Conservation (phyloP, 2,888 invertebrate species). For the Cenopis cana region DNA sequence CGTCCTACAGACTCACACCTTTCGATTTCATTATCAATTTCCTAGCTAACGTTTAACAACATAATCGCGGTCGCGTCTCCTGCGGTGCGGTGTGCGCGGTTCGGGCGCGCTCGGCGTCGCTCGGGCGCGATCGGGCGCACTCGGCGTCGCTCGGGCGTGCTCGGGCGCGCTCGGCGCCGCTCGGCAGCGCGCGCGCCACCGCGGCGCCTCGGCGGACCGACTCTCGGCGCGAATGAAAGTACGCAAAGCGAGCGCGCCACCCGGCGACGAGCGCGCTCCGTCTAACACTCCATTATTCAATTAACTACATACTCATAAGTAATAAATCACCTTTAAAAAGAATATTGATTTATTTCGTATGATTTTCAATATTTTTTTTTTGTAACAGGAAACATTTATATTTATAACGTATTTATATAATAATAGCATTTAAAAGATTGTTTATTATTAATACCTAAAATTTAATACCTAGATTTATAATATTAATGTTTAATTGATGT, state of each 20-base stretch:
- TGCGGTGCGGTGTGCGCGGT: slow-evolving; percentile 67
- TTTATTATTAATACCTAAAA: slow-evolving; percentile 86
- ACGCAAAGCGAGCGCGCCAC: slow-evolving; percentile 79
- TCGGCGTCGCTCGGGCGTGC: slow-evolving; percentile 48
- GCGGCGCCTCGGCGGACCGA: slow-evolving; percentile 73
- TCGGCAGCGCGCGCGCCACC: slow-evolving; percentile 48
- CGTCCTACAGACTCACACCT: slow-evolving; percentile 84
- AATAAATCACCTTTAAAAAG: slow-evolving; percentile 85
- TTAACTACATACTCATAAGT: slow-evolving; percentile 85
- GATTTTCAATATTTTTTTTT: slow-evolving; percentile 84
- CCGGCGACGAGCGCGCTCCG: slow-evolving; percentile 74
- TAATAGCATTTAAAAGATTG: slow-evolving; percentile 86
- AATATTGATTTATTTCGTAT: slow-evolving; percentile 85
- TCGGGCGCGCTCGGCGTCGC: slow-evolving; percentile 47
- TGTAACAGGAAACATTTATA: slow-evolving; percentile 86
- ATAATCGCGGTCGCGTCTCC: slow-evolving; percentile 80
- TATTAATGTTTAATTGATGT: slow-evolving; percentile 85
- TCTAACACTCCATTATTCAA: slow-evolving; percentile 82
- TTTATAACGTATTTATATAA: slow-evolving; percentile 86
- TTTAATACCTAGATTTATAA: slow-evolving; percentile 84
- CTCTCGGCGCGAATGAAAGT: slow-evolving; percentile 75
- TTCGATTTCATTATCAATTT: slow-evolving; percentile 85
- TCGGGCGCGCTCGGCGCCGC: slow-evolving; percentile 48
- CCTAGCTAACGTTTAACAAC: slow-evolving; percentile 85
- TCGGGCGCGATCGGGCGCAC: slow-evolving; percentile 48